Conservation (phyloP, 35 echinoderm and acorn worm genomes). For the Apostichopus japonicus region DNA sequence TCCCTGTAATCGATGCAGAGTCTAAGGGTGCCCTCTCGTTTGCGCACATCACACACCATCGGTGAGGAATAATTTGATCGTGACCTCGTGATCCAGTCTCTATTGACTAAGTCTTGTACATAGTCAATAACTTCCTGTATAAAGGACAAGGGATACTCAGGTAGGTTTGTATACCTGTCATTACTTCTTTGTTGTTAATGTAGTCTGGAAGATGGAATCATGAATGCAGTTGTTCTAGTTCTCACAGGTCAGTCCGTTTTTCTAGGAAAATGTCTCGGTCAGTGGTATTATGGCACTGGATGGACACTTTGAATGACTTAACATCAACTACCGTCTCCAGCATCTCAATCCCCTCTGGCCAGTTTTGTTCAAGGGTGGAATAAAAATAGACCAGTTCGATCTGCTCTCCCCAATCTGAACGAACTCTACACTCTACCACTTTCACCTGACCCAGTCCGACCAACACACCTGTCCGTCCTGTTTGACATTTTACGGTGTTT, state of each 20-base stretch:
- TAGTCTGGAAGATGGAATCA: no score
- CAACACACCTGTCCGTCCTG: background rate
- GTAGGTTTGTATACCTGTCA: no score
- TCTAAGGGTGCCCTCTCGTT: constrained; percentile 65
- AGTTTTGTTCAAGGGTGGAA: background rate
- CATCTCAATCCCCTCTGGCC: background rate
- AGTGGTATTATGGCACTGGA: background rate
- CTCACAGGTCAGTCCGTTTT: no score
- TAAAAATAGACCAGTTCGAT: background rate
- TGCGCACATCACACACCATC: constrained; percentile 28
- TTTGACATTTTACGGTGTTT: constrained; percentile 13
- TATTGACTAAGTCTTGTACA: background rate
- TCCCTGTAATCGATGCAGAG: constrained; percentile 63
- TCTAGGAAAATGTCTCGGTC: no score
- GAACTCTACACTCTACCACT: background rate
- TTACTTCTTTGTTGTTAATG: no score
- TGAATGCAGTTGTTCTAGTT: no score
- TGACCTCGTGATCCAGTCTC: constrained; percentile 60
- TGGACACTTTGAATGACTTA: background rate
- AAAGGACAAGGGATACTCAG: background rate
- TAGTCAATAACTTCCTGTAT: constrained; percentile 58
- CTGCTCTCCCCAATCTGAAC: background rate
- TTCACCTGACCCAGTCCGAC: background rate
- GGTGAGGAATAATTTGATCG: constrained; percentile 6
- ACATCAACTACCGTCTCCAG: constrained; percentile 3